Conservation (phyloP, 2,113 vertebrate genomes). For the Castor canadensis region DNA sequence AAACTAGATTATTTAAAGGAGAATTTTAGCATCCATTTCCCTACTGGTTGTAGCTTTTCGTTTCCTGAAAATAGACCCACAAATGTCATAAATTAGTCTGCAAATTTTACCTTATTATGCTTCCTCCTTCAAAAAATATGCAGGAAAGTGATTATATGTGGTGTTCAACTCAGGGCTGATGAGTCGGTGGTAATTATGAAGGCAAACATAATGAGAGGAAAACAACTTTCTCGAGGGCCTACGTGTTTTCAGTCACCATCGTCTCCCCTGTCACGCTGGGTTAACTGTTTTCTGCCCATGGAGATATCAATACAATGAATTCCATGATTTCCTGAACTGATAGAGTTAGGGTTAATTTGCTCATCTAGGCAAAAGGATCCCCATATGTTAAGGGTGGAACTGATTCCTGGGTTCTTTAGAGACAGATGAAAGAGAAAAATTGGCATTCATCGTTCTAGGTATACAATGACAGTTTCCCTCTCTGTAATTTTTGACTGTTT, state of each 20-base stretch:
- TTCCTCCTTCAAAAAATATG: conserved; percentile 88
- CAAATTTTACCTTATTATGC: conserved; percentile 88
- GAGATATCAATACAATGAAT: conserved; percentile 73
- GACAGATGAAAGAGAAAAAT: not conserved
- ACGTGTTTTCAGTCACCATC: conserved; percentile 80
- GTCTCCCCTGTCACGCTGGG: conserved; percentile 72
- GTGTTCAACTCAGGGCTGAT: conserved; percentile 87
- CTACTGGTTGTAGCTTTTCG: conserved; percentile 76
- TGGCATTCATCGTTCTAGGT: not conserved
- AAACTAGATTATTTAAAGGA: conserved; percentile 52
- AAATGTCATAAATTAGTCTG: conserved; percentile 88
- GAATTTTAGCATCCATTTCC: conserved; percentile 81
- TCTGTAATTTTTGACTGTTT: not conserved
- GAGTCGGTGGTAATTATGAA: conserved; percentile 90
- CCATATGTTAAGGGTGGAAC: conserved; percentile 57
- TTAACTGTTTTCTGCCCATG: conserved; percentile 86
- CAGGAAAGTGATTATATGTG: conserved; percentile 88
- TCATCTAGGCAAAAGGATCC: conserved; percentile 52
- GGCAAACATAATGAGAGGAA: conserved; percentile 89
- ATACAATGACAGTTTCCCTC: not conserved
- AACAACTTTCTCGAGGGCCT: conserved; percentile 85
- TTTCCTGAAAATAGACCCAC: conserved; percentile 83
- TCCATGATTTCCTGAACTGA: conserved; percentile 60
- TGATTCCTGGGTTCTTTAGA: conserved; percentile 36
- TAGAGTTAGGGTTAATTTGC: conserved; percentile 63